Percentiles rank a stretch among this genome's conserved stretches.
Conservation (phyloP, 2,888 invertebrate species). For the Ormyrus pomaceus region DNA sequence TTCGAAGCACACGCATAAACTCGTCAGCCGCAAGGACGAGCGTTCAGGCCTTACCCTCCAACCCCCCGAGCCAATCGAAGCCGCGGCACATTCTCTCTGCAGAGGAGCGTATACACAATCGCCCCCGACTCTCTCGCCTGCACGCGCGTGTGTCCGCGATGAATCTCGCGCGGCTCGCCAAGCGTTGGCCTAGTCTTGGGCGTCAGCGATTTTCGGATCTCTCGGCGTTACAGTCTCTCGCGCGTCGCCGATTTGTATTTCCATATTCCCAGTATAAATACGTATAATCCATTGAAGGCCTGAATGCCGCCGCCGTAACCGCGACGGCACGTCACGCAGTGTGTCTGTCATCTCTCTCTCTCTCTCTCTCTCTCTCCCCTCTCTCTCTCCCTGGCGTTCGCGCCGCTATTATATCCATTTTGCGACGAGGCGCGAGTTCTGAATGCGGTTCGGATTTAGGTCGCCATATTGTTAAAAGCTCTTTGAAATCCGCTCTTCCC, state of each 20-base stretch:
- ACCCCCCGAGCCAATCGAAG: no score
- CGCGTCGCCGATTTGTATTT: conserved; percentile 29
- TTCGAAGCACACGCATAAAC: no score
- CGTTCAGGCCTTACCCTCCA: no score
- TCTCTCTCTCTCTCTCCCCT: conserved; percentile 9
- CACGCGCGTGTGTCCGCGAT: no score
- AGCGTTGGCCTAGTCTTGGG: conserved; percentile 32
- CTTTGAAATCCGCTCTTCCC: conserved; percentile 54
- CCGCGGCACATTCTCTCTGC: no score
- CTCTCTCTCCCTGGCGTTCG: background rate
- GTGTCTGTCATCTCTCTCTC: background rate
- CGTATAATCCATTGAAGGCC: conserved; percentile 45
- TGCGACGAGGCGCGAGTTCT: conserved; percentile 36
- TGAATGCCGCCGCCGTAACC: background rate
- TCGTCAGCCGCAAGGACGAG: no score
- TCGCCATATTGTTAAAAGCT: conserved; percentile 58
- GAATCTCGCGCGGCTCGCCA: background rate
- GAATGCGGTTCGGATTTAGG: conserved; percentile 58
- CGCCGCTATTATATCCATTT: conserved; percentile 56
- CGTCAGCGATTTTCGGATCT: conserved; percentile 52
- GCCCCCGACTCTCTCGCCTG: no score
- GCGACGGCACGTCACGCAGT: background rate
- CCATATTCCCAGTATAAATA: conserved; percentile 11
- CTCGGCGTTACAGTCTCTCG: background rate
- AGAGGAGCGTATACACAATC: no score